Conservation (phyloP, 2,888 invertebrate species). For the Conchocele bisecta region DNA sequence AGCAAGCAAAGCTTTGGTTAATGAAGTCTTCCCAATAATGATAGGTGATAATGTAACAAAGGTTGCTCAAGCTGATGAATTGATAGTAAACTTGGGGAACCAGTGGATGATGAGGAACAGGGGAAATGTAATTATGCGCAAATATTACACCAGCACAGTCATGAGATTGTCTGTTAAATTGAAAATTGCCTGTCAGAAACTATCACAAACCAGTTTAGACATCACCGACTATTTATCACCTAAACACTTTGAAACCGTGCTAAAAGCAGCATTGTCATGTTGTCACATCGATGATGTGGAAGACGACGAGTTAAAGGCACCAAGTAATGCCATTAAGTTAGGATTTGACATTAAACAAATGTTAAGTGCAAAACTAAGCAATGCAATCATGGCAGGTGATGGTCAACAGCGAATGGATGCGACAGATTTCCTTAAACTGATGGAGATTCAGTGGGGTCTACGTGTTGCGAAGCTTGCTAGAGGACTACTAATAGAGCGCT, state of each 20-base stretch:
- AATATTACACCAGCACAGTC: conserved; percentile 41
- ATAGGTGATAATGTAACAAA: conserved; percentile 32
- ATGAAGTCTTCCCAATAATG: conserved; percentile 53
- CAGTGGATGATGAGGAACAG: conserved; percentile 32
- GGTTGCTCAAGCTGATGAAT: conserved; percentile 29
- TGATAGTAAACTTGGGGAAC: conserved; percentile 34
- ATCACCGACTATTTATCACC: conserved; percentile 30
- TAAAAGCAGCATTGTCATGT: conserved; percentile 37
- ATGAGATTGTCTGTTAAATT: conserved; percentile 41
- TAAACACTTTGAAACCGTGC: conserved; percentile 35
- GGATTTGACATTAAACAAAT: conserved; percentile 39
- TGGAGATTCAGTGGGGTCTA: conserved; percentile 45
- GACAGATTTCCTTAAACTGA: conserved; percentile 44
- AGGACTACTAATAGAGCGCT: conserved; percentile 34
- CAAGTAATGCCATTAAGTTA: conserved; percentile 51
- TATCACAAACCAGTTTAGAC: conserved; percentile 11
- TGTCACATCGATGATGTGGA: conserved; percentile 37
- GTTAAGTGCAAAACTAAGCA: conserved; percentile 31
- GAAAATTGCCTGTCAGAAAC: conserved; percentile 19
- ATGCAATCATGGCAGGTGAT: conserved; percentile 30
- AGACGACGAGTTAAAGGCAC: conserved; percentile 35
- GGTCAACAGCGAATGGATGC: conserved; percentile 25
- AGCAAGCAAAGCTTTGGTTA: conserved; percentile 30
- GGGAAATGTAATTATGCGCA: conserved; percentile 37
- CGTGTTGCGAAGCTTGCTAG: conserved; percentile 48